These are phyloP conservation scores for Ctenopoma kingsleyae DNA, from an alignment of 2,797 vertebrate genomes.

Conservation along the genomic window DNA sequence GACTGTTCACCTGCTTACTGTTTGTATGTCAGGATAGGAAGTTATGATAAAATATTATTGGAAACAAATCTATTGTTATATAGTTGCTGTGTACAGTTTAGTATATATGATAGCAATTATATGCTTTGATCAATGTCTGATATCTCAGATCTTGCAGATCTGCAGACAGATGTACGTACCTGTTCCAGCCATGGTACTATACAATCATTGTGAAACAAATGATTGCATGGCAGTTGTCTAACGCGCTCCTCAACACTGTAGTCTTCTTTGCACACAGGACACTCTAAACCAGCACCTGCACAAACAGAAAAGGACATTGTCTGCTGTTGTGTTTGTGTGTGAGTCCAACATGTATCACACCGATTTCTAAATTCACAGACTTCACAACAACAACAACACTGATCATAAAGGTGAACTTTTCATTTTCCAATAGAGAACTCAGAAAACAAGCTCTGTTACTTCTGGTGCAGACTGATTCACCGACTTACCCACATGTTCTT, in stretches of 20 bases:
- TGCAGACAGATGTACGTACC: constrained; percentile 77
- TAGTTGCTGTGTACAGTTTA: background rate
- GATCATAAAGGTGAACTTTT: background rate
- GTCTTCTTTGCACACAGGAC: constrained; percentile 98
- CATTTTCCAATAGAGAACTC: background rate
- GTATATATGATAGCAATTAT: background rate
- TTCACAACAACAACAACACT: background rate
- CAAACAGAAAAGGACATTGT: constrained; percentile 43
- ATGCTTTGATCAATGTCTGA: background rate
- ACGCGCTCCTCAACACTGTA: constrained; percentile 91
- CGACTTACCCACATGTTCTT: constrained; percentile 94
- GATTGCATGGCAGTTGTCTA: constrained; percentile 96
- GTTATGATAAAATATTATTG: background rate
- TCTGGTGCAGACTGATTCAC: background rate
- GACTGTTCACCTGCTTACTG: background rate
- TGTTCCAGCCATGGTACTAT: constrained; percentile 98
- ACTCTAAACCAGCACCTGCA: constrained; percentile 94
- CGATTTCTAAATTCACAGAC: background rate
- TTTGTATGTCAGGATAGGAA: background rate
- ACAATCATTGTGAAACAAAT: constrained; percentile 97
- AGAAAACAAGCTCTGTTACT: background rate
- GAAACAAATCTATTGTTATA: background rate
- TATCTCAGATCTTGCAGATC: background rate
- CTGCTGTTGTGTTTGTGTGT: background rate
- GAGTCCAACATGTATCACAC: constrained; percentile 1